Evolutionary conservation across 2,113 vertebrate genomes (phyloP), one percentile per base, ranked within the genome.

Genomic region (Oryzias javanicus): DNA sequence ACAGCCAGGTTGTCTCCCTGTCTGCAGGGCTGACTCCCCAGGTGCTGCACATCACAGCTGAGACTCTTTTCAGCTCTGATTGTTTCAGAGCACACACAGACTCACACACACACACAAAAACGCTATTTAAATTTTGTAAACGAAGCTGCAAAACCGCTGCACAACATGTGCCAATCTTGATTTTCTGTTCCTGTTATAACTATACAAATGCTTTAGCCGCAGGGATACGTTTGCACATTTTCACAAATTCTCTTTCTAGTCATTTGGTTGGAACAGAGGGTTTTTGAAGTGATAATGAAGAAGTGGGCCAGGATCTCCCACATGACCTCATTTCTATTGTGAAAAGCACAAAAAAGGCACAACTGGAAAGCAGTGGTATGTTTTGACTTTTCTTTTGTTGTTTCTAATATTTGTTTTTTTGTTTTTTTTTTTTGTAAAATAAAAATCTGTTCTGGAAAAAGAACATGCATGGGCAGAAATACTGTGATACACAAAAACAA

Each of bases 281-380:
- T 89, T 86, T n/a, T 89, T 88, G 82, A 88, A 84, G 85, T 86
- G 88, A 84, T 88, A 86, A 89, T 86, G 82, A 88, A 80, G 84
- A 74, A 68, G 79, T 72, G 76, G 74, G 75, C 76, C 73, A 49
- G 70, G 55, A 71, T 79, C 63, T 84, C 79, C 74, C 79, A 68
- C 75, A 42, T 78, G 82, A 67, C 74, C 44, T 60, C 57, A 55
- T 64, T 62, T 81, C 79, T 69, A 51, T 64, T 59, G 74, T 76
- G 69, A 75, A 80, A 74, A 44, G 16, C n/a, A 80, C 62, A 63
- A 67, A 78, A 59, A 46, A 18, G 25, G 40, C 67, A 75, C 64
- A 60, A 62, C 56, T 77, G 56, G 60, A 86, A 82, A 85, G 68
- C 63, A 64, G 44, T 27, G 64, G 45, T 50, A 76, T 20, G 42